Base-by-base conservation (phyloP, 2,888 invertebrate genomes). In the Coenonympha arcania region DNA sequence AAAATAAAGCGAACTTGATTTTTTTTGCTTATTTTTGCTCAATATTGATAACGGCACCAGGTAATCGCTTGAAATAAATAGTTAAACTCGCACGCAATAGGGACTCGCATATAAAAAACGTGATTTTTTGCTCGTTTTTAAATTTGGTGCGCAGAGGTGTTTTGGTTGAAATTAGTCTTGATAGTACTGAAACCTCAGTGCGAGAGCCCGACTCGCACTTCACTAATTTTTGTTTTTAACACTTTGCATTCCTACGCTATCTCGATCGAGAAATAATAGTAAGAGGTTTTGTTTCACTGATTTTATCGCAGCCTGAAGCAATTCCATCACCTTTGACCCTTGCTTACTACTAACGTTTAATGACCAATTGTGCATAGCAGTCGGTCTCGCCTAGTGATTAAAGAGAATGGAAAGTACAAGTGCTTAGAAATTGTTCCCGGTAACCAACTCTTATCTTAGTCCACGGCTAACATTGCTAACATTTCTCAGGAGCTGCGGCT, bases 301-400 rank as follows among this genome's bases (percentile, higher is more conserved):
- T 50, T 50, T 15, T 39, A 20, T 20, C 36, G 47, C 26, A 26
- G 46, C 50, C 46, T 39, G 50, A 19, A 46, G 43, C 42, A 20
- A 47, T 42, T 47, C 44, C 41, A 11, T 50, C 46, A 37, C 53
- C 53, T 53, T 50, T 53, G 43, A 47, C 50, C 54, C 47, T 39
- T 43, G 40, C 46, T 30, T 36, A 39, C 54, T 50, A n/a, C n/a
- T n/a, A n/a, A n/a, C n/a, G n/a, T 33, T 16, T 40, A 48, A 39
- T 28, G 31, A 43, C 15, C 22, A 13, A 36, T 34, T 36, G 42
- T 31, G 5, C 13, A 15, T 39, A 39, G 13, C 30, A 13, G 15
- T 37, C 15, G 13, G 20, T 1, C 22, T 39, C 24, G 24, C 24
- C 24, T 19, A 28, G 19, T 19, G 19, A 41, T 30, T 41, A 13